Conservation (phyloP, 2,113 vertebrate genomes). For the Genyomyrus donnyi region DNA sequence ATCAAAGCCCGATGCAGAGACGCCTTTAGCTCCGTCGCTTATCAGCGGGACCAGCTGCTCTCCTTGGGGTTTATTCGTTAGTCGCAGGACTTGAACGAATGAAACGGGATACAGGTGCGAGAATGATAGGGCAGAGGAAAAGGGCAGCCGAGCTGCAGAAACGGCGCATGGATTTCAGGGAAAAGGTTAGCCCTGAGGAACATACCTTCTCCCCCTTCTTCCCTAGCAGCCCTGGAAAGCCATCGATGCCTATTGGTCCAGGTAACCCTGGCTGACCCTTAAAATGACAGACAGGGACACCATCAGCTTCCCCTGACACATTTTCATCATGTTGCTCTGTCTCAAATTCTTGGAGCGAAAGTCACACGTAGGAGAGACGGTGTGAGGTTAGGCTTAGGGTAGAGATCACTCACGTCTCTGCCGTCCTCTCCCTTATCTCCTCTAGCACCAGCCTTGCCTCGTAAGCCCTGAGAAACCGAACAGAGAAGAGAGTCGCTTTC, state of each 20-base stretch:
- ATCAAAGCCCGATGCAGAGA: not conserved
- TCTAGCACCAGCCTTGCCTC: slow-evolving; percentile 68
- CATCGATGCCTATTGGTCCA: slow-evolving; percentile 70
- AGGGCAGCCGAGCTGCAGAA: not conserved
- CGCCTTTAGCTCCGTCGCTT: not conserved
- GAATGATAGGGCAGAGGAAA: not conserved
- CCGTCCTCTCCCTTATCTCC: slow-evolving; percentile 71
- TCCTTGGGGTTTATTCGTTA: not conserved
- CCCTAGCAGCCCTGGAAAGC: slow-evolving; percentile 62
- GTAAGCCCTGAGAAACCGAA: slow-evolving; percentile 63
- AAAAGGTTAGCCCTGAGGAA: not conserved
- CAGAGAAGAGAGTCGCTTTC: not conserved
- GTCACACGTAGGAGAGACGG: not conserved
- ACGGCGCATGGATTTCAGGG: not conserved
- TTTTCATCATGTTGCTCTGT: not conserved
- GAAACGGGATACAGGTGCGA: not conserved
- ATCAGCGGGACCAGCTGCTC: not conserved
- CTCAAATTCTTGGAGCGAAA: not conserved
- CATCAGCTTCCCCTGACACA: not conserved
- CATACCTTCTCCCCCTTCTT: slow-evolving; percentile 69
- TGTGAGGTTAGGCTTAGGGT: not conserved
- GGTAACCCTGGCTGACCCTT: slow-evolving; percentile 71
- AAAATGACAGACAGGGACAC: slow-evolving; percentile 15
- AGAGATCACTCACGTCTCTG: slow-evolving; percentile 57
- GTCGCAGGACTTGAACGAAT: not conserved